phyloP scores from a whole-genome alignment of 2,888 invertebrate species.

The Cheilosia variabilis region DNA sequence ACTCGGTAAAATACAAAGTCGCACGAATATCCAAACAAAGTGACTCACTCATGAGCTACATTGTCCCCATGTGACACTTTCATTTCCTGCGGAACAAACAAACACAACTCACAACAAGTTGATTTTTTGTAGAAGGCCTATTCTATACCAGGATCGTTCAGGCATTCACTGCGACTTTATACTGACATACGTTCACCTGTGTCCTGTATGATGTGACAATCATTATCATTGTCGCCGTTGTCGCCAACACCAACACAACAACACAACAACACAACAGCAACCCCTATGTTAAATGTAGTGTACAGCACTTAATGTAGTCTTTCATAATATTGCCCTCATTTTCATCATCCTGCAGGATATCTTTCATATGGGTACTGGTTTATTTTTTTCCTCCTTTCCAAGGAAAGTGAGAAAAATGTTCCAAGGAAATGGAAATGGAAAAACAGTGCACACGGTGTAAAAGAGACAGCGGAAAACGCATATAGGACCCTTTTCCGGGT shows the following conservation, averaged over 20 bases:
- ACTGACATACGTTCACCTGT: neutral
- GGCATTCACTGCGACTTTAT: neutral
- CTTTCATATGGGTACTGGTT: neutral
- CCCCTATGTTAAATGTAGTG: conserved; percentile 11
- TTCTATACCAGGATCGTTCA: neutral
- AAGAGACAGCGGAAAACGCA: conserved; percentile 11
- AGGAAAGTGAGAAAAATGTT: conserved; percentile 22
- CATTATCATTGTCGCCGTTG: conserved; percentile 2
- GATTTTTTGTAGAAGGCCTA: neutral
- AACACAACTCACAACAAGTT: neutral
- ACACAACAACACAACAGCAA: neutral
- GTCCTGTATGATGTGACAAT: conserved; percentile 1
- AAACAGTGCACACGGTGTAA: neutral
- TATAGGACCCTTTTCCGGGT: conserved; percentile 25
- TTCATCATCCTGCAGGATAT: conserved; percentile 1
- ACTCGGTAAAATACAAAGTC: too few species aligned
- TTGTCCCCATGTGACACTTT: too few species aligned
- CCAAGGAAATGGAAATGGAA: conserved; percentile 22
- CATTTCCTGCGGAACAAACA: neutral
- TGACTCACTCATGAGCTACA: too few species aligned
- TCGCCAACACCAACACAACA: neutral
- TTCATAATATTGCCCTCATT: conserved; percentile 28
- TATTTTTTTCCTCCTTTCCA: neutral
- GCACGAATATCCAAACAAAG: too few species aligned
- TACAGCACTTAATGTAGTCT: conserved; percentile 6